phyloP scores from a whole-genome alignment of 2,888 invertebrate species.

The Hesperia comma region DNA sequence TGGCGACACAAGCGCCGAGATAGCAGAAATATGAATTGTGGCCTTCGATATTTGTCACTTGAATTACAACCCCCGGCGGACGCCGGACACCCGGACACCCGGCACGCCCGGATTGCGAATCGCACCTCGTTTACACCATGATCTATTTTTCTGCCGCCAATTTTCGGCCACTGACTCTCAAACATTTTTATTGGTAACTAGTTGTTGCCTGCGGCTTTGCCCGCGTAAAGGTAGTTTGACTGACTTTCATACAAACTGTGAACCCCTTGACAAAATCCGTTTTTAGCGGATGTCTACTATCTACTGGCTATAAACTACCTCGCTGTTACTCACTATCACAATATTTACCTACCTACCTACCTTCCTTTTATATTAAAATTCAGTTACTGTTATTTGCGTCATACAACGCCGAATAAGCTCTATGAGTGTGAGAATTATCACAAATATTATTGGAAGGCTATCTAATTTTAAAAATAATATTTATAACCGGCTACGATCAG shows the following conservation, averaged over 20 bases:
- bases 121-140: conserved; percentile 76
- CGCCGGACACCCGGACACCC: conserved; percentile 48
- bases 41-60: conserved; percentile 84
- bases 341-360: neutral
- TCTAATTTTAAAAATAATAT: conserved; percentile 23
- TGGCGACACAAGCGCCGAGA: conserved; percentile 79
- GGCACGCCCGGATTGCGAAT: conserved; percentile 65
- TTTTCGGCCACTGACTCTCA: conserved; percentile 46
- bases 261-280: too few relatives aligned
- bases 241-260: too few relatives aligned
- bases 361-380: neutral
- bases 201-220: too few relatives aligned
- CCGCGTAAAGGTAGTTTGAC: too few relatives aligned
- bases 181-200: conserved; percentile 15
- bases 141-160: conserved; percentile 67
- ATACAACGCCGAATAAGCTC: neutral
- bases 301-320: too few relatives aligned
- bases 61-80: conserved; percentile 81
- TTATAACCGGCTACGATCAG: conserved; percentile 12
- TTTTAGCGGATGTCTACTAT: too few relatives aligned
- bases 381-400: neutral
- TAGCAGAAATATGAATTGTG: conserved; percentile 83
- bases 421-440: conserved; percentile 1
- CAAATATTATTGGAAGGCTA: conserved; percentile 10
- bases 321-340: neutral